Conservation (phyloP, 2,113 vertebrate genomes). For the Tretioscincus oriximinensis region DNA sequence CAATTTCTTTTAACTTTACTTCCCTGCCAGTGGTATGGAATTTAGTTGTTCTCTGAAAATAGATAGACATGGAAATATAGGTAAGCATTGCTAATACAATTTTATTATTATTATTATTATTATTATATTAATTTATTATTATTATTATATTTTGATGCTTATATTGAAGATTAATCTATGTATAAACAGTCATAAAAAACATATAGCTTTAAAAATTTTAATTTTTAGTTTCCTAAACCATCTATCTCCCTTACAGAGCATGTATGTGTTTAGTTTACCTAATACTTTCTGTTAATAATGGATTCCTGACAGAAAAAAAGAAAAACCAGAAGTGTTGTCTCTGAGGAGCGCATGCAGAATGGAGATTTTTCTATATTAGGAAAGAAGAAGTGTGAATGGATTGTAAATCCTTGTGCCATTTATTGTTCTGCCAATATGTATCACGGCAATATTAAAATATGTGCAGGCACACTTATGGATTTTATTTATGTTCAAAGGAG, state of each 20-base stretch:
- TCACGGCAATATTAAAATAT: constrained; percentile 64
- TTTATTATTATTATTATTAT: no score
- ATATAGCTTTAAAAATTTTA: not conserved
- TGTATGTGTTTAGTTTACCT: not conserved
- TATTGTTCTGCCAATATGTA: constrained; percentile 61
- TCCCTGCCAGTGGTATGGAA: no score
- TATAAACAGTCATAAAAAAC: not conserved
- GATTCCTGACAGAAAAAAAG: constrained; percentile 13
- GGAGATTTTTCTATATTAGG: constrained; percentile 31
- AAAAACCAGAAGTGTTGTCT: constrained; percentile 10
- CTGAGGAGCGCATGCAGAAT: constrained; percentile 27
- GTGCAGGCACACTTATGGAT: constrained; percentile 61
- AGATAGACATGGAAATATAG: no score
- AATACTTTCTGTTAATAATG: constrained; percentile 31
- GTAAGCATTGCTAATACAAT: no score
- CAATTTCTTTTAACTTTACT: no score
- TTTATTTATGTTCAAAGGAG: constrained; percentile 67
- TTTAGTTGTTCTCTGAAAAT: no score
- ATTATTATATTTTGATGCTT: no score
- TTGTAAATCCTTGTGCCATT: constrained; percentile 59
- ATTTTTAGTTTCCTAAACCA: not conserved
- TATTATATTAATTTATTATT: no score
- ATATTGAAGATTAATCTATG: no score
- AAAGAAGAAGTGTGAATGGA: constrained; percentile 41
- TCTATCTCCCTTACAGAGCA: not conserved